These are phyloP conservation scores for Scaptomyza graminum DNA, from an alignment of 1,140 invertebrate genomes.

Conservation along the genomic window DNA sequence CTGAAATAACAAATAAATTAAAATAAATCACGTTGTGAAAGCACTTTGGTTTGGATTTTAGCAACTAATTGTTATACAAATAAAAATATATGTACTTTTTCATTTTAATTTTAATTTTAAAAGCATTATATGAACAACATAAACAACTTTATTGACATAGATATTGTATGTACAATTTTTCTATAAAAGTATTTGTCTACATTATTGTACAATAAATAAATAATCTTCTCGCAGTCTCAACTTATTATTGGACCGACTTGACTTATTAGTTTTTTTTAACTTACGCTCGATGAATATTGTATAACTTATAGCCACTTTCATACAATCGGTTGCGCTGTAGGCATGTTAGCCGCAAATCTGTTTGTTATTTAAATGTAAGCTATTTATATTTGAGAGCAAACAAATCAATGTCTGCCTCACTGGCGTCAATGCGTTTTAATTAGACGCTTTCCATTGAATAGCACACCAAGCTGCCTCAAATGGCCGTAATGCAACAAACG, in stretches of 20 bases:
- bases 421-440: conserved; percentile 65
- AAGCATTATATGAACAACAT: too few relatives aligned
- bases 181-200: too few relatives aligned
- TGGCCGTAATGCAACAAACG: conserved; percentile 11
- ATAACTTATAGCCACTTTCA: conserved; percentile 1
- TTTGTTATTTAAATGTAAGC: not conserved
- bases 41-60: not conserved
- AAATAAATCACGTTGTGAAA: not conserved
- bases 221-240: too few relatives aligned
- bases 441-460: conserved; percentile 23
- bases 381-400: not conserved
- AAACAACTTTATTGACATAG: too few relatives aligned
- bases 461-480: not conserved
- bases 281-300: too few relatives aligned
- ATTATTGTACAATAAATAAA: too few relatives aligned
- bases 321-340: not conserved
- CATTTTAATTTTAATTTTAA: too few relatives aligned
- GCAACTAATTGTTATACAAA: not conserved
- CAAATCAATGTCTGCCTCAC: not conserved
- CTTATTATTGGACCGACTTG: too few relatives aligned
- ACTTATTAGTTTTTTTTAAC: too few relatives aligned
- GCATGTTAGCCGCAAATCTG: conserved; percentile 1
- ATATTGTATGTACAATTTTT: too few relatives aligned
- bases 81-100: not conserved
- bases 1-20: not conserved